Percentiles rank a stretch among this genome's conserved stretches.
phyloP scores from a whole-genome alignment of 2,113 vertebrate genomes.

The Desmodus rotundus region DNA sequence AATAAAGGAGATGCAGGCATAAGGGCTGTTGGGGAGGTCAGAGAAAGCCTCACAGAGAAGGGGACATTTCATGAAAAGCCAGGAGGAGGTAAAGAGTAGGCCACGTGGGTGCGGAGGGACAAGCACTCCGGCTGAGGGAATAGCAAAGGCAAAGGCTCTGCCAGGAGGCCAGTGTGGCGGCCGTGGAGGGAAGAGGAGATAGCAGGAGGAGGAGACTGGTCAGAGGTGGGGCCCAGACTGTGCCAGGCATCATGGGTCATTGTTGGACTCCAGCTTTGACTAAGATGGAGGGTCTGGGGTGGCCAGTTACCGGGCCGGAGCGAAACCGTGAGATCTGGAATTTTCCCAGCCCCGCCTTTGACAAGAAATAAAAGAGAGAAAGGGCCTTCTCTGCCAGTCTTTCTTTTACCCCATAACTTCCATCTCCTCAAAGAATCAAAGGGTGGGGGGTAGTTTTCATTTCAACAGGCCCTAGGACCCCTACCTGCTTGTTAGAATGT shows the following conservation, averaged over 20 bases:
- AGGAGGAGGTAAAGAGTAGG: background rate
- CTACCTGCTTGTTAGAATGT: background rate
- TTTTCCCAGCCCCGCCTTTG: background rate
- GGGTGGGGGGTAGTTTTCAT: background rate
- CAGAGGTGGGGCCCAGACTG: background rate
- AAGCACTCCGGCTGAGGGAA: background rate
- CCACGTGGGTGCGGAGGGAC: background rate
- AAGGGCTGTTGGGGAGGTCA: background rate
- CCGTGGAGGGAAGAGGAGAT: background rate
- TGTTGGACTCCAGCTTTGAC: background rate
- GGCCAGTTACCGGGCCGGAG: background rate
- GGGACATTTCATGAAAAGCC: background rate
- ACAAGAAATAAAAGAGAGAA: background rate
- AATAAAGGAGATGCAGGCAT: background rate
- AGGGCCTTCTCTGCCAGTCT: background rate
- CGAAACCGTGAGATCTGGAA: background rate
- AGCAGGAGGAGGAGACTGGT: background rate
- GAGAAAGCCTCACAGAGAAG: background rate
- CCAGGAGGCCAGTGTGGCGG: background rate
- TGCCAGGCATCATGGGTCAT: accelerated
- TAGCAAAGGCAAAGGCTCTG: background rate
- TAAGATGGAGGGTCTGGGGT: background rate
- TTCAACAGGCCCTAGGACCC: too few species aligned
- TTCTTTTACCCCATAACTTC: background rate
- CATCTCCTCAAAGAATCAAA: background rate